Evolutionary conservation across 1,140 invertebrate species (phyloP).

Genomic region (Mactra quadrangularis): DNA sequence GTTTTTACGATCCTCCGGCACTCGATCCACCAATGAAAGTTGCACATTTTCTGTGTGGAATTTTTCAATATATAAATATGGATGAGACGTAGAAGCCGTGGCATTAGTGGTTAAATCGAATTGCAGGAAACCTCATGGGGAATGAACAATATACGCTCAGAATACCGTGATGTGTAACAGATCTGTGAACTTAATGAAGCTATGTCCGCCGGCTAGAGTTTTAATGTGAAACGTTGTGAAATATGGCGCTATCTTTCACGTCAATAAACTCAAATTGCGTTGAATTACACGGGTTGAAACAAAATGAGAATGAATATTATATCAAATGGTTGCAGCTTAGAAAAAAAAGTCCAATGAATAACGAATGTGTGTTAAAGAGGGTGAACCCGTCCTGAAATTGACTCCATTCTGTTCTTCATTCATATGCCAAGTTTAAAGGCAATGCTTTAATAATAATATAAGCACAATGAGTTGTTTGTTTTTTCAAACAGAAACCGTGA

Average conservation of each 20-base stretch:
- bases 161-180: slow-evolving; percentile 4
- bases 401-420: too few relatives aligned
- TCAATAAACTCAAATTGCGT: background rate
- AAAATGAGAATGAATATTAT: slow-evolving; percentile 24
- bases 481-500: too few relatives aligned
- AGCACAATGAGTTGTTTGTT: too few relatives aligned
- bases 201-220: slow-evolving; percentile 24
- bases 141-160: slow-evolving; percentile 1
- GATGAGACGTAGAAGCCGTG: background rate
- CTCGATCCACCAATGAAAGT: too few relatives aligned
- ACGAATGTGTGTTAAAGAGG: too few relatives aligned
- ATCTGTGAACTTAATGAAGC: slow-evolving; percentile 15
- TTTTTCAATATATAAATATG: too few relatives aligned
- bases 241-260: background rate
- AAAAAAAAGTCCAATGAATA: too few relatives aligned
- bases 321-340: background rate
- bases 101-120: slow-evolving; percentile 26
- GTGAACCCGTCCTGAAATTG: too few relatives aligned
- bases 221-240: slow-evolving; percentile 24
- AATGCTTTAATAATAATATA: too few relatives aligned
- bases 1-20: too few relatives aligned
- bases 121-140: slow-evolving; percentile 11
- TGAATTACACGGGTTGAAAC: background rate
- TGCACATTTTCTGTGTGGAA: background rate
- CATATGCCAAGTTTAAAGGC: too few relatives aligned